Evolutionary conservation across 2,797 vertebrate species (phyloP).

Genomic region (Siniperca scherzeri): DNA sequence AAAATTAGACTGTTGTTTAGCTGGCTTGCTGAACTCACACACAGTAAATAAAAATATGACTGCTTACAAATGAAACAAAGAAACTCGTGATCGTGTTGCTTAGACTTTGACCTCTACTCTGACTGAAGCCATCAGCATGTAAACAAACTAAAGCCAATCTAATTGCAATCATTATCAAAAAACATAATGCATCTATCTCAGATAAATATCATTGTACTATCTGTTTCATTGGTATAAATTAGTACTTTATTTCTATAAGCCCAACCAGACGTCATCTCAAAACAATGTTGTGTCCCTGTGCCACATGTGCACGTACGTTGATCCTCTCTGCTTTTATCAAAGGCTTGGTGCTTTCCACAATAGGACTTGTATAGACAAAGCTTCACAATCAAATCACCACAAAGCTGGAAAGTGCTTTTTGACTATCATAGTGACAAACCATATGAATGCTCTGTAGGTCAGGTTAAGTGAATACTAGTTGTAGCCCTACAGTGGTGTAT

Average conservation of each 20-base stretch:
- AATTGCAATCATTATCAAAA: background rate
- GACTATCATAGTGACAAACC: background rate
- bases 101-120: conserved; percentile 16
- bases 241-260: conserved; percentile 3
- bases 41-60: conserved; percentile 8
- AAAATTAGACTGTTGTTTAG: conserved; percentile 10
- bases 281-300: background rate
- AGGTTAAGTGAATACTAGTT: conserved; percentile 17
- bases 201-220: background rate
- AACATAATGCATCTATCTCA: background rate
- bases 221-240: background rate
- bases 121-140: conserved; percentile 5
- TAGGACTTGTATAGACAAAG: conserved; percentile 9
- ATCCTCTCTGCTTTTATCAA: conserved; percentile 27
- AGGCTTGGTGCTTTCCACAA: conserved; percentile 23
- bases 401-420: conserved; percentile 18
- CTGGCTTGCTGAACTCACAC: background rate
- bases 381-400: conserved; percentile 2
- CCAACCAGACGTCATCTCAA: background rate
- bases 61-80: background rate
- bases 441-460: background rate
- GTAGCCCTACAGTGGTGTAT: background rate
- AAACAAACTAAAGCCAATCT: conserved; percentile 28
- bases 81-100: conserved; percentile 2
- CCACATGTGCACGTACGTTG: background rate